phyloP scores from a whole-genome alignment of 2,888 invertebrate species.

The Aradus depressus region DNA sequence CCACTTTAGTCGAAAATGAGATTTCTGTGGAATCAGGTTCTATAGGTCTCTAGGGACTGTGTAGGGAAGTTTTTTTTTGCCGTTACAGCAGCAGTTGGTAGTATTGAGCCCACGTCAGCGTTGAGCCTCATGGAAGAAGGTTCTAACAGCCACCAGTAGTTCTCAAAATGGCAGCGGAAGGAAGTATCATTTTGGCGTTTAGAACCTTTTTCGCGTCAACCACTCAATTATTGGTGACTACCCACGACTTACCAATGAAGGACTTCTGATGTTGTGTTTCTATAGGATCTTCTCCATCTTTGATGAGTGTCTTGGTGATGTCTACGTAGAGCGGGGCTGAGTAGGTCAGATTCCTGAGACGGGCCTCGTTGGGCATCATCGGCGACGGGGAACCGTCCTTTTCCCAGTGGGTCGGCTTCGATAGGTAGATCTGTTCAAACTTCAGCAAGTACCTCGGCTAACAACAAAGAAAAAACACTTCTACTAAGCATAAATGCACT shows the following conservation, averaged over 20 bases:
- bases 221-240: too few relatives aligned
- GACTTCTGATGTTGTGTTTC: conserved; percentile 60
- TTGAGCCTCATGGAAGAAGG: too few relatives aligned
- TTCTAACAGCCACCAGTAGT: too few relatives aligned
- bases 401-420: conserved; percentile 99
- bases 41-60: too few relatives aligned
- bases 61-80: too few relatives aligned
- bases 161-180: too few relatives aligned
- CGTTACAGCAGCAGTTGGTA: too few relatives aligned
- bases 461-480: conserved; percentile 13
- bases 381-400: conserved; percentile 98
- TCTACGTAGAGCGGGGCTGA: conserved; percentile 98
- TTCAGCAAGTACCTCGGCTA: conserved; percentile 81
- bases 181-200: too few relatives aligned
- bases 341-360: conserved; percentile 91
- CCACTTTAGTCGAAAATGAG: too few relatives aligned
- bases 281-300: conserved; percentile 80
- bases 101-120: too few relatives aligned
- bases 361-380: conserved; percentile 99
- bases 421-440: conserved; percentile 97
- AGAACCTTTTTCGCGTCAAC: too few relatives aligned
- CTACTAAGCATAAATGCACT: not conserved
- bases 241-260: conserved; percentile 45
- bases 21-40: too few relatives aligned
- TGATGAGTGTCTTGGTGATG: conserved; percentile 90